phyloP scores from a whole-genome alignment of 2,113 vertebrate genomes.

The Pangasianodon gigas region DNA sequence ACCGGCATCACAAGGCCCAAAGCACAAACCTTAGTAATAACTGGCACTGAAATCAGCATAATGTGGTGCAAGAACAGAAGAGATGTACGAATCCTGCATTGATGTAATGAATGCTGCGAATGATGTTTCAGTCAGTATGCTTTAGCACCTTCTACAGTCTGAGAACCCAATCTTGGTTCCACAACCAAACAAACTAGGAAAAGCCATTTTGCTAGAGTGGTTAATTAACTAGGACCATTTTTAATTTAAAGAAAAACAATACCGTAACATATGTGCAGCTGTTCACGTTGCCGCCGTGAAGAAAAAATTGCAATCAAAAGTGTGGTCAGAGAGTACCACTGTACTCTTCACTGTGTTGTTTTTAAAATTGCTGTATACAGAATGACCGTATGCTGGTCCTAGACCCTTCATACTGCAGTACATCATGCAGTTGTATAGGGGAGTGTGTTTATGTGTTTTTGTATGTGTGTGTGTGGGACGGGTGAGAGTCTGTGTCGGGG shows the following conservation, averaged over 20 bases:
- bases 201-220: not conserved
- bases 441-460: not conserved
- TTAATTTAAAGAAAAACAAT: conserved; percentile 10
- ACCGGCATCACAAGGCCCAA: not conserved
- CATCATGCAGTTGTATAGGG: conserved; percentile 34
- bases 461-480: not conserved
- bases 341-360: not conserved
- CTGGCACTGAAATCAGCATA: not conserved
- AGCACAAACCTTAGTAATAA: not conserved
- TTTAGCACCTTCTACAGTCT: conserved; percentile 1
- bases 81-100: not conserved
- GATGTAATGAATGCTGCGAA: not conserved
- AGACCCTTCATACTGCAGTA: conserved; percentile 32
- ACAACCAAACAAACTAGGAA: conserved; percentile 1
- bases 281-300: not conserved
- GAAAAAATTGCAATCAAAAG: not conserved
- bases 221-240: conserved; percentile 29
- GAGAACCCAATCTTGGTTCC: not conserved
- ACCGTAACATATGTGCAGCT: not conserved
- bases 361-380: conserved; percentile 20
- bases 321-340: not conserved
- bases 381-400: conserved; percentile 35
- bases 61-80: not conserved
- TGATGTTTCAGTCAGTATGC: not conserved
- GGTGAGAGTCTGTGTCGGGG: conserved; percentile 25